Percentiles rank a stretch among this genome's conserved stretches.
phyloP scores from a whole-genome alignment of 2,113 vertebrate genomes.

The Mohoua ochrocephala region DNA sequence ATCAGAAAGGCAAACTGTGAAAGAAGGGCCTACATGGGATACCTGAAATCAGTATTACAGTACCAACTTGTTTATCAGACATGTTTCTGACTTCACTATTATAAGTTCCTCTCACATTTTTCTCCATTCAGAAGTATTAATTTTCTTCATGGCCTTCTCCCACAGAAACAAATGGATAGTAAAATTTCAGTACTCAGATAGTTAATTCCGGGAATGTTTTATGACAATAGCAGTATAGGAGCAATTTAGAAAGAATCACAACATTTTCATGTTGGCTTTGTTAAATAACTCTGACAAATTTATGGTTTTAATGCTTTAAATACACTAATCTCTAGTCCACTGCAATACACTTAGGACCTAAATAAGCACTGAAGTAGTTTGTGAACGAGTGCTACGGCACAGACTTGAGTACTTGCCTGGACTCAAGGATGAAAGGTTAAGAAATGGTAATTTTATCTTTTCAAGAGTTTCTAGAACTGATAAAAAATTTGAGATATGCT shows the following conservation, averaged over 20 bases:
- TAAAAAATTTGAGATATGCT: neutral
- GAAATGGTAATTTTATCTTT: neutral
- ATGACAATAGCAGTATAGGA: neutral
- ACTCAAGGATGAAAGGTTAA: neutral
- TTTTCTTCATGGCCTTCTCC: neutral
- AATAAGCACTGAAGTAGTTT: neutral
- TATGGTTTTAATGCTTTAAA: neutral
- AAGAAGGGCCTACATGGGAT: neutral
- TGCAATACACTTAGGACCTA: neutral
- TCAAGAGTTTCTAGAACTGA: neutral
- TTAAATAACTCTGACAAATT: neutral
- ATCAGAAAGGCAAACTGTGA: neutral
- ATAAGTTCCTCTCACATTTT: neutral
- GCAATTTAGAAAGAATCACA: neutral
- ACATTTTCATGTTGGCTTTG: neutral
- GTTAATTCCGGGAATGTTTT: neutral
- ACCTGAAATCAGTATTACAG: neutral
- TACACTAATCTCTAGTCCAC: neutral
- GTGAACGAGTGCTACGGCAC: fast-evolving
- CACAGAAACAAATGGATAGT: neutral
- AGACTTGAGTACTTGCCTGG: neutral
- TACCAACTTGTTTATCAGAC: neutral
- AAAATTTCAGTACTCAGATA: neutral
- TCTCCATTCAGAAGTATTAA: neutral
- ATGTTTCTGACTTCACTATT: neutral